Base-by-base conservation (phyloP, 2,797 vertebrate species). In the Pantherophis alleghaniensis region DNA sequence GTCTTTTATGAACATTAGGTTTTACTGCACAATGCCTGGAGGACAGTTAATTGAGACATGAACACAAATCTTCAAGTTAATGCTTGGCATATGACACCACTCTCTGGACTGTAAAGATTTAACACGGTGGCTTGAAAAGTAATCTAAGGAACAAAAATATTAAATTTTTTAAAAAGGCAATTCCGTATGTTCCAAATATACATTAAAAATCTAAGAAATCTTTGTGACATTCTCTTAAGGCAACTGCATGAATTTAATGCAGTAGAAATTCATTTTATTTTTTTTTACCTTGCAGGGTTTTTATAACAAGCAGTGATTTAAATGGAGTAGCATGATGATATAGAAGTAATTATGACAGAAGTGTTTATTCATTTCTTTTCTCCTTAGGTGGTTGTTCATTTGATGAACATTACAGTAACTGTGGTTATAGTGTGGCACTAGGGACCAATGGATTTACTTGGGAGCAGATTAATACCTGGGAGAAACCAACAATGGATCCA, bases 381-480 rank as follows among this genome's bases (percentile, higher is more conserved):
- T 13, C 95, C 95, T 91, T 93, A 99, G 99, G 99, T 88, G 98
- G 99, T 93, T 99, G 99, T 92, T 98, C 98, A 0, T 99, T 99
- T 94, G 99, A 99, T 93, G 99, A 99, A 92, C 98, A 99, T 87
- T 99, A 99, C 92, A 99, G 98, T 97, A 98, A 98, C 86, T 99
- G 99, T 96, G 99, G 99, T 0, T 99, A 99, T 91, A 99, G 99
- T 0, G 99, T 99, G 93, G 98, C 99, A 90, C 98, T 99, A 90
- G 99, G 99, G 95, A 99, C 99, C 97, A 99, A 98, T 97, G 99
- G 99, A 95, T 99, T 99, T 97, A 98, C 99, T 89, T 99, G 99
- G 99, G 99, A 99, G 96, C 99, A 99, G 97, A 98, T 99, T 96
- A 99, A 99, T 97, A 99, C 99, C n/a, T 99, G 99, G 99, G 99